phyloP scores from a whole-genome alignment of 2,113 vertebrate genomes.

The Ahaetulla prasina region DNA sequence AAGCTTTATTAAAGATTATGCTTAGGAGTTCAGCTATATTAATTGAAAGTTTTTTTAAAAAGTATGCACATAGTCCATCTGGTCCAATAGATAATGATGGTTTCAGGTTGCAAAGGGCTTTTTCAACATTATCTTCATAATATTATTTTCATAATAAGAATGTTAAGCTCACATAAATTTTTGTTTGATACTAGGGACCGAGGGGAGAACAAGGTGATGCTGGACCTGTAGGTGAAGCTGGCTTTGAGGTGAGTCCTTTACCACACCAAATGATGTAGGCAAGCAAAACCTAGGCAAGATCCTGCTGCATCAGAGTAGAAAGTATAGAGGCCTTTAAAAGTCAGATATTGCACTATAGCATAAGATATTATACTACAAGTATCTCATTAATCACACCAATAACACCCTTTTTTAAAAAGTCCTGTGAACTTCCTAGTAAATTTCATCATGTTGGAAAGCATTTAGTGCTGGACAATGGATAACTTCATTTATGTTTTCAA shows the following conservation, averaged over 20 bases:
- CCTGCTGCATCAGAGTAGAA: neutral
- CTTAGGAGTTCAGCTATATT: no score
- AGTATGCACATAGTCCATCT: no score
- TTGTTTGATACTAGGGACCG: constrained; percentile 76
- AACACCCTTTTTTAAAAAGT: neutral
- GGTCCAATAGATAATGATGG: no score
- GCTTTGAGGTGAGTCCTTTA: constrained; percentile 77
- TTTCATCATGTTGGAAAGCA: constrained; percentile 10
- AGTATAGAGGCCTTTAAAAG: neutral
- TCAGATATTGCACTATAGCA: neutral
- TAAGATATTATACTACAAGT: neutral
- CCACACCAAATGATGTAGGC: neutral
- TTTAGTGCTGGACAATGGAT: neutral
- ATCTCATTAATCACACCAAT: neutral
- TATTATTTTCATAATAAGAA: no score
- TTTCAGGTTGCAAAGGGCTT: no score
- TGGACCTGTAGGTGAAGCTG: constrained; percentile 85
- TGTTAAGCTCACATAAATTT: constrained; percentile 44
- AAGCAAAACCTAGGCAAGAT: neutral
- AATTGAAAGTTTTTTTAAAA: no score
- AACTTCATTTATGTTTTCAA: constrained; percentile 16
- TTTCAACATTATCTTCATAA: no score
- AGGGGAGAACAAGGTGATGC: constrained; percentile 83
- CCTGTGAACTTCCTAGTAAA: neutral
- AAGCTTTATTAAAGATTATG: no score